phyloP scores from a whole-genome alignment of 2,113 vertebrate genomes.

The Cichladusa arquata region DNA sequence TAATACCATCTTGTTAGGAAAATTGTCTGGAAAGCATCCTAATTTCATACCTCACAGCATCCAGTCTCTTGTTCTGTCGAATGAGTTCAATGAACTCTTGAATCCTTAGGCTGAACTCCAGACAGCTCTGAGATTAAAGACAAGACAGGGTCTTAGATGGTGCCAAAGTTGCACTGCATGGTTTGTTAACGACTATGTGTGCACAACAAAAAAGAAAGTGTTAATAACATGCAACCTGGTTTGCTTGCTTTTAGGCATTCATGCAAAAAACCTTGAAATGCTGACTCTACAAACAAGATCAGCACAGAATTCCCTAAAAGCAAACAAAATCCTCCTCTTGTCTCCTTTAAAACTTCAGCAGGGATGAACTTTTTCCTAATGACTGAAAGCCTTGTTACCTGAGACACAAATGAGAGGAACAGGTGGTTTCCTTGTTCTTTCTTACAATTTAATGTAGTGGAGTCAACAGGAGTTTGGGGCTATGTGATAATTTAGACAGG shows the following conservation, averaged over 20 bases:
- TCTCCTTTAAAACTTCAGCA: background rate
- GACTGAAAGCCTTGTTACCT: background rate
- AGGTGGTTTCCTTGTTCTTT: background rate
- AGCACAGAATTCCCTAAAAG: constrained; percentile 33
- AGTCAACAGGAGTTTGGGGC: background rate
- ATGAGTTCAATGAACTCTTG: constrained; percentile 99
- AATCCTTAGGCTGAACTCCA: constrained; percentile 98
- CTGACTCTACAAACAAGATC: background rate
- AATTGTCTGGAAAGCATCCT: constrained; percentile 2
- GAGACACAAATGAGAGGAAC: background rate
- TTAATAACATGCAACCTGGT: constrained; percentile 5
- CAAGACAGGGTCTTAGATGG: constrained; percentile 14
- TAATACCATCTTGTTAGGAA: background rate
- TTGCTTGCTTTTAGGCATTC: constrained; percentile 49
- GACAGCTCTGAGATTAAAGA: constrained; percentile 87
- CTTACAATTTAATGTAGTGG: background rate
- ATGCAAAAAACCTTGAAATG: background rate
- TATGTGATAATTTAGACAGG: background rate
- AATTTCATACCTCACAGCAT: constrained; percentile 89
- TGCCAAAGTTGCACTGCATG: background rate
- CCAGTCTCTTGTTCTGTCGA: constrained; percentile 98
- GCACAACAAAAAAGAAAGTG: constrained; percentile 2
- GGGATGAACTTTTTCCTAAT: background rate
- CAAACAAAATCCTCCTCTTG: background rate
- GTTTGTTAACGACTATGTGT: background rate